phyloP scores from a whole-genome alignment of 2,797 vertebrate genomes.

The Streptopelia turtur region DNA sequence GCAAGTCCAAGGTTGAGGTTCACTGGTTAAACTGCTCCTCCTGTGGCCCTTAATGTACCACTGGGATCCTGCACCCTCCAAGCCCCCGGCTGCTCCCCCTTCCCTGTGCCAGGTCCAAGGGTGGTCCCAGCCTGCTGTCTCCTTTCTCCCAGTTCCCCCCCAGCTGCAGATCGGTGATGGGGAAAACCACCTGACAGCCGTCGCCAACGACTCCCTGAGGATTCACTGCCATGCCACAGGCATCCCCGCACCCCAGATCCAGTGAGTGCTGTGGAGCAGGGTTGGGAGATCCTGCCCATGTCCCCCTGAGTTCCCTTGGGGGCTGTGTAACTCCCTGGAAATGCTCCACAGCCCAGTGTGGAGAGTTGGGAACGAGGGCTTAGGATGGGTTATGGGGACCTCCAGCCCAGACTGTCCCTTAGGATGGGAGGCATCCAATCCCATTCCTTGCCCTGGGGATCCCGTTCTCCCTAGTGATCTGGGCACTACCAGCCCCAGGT shows the following conservation, averaged over 20 bases:
- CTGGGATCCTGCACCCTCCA: neutral
- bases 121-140: neutral
- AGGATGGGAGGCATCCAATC: neutral
- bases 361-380: accelerated
- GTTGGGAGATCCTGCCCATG: accelerated
- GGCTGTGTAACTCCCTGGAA: neutral
- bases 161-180: constrained; percentile 70
- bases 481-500: neutral
- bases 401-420: neutral
- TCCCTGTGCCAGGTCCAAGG: accelerated
- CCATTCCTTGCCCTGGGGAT: neutral
- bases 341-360: too few species aligned
- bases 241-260: constrained; percentile 54
- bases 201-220: constrained; percentile 67
- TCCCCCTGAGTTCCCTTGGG: neutral
- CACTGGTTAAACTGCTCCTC: neutral
- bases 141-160: constrained; percentile 56
- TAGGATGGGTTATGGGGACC: neutral
- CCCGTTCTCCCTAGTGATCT: accelerated
- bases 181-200: constrained; percentile 45
- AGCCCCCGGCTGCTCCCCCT: accelerated
- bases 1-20: constrained; percentile 81
- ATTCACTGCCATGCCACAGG: constrained; percentile 68
- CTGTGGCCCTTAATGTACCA: accelerated
- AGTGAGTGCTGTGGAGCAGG: constrained; percentile 55